phyloP scores from a whole-genome alignment of 2,113 vertebrate species.

The Elephas maximus region DNA sequence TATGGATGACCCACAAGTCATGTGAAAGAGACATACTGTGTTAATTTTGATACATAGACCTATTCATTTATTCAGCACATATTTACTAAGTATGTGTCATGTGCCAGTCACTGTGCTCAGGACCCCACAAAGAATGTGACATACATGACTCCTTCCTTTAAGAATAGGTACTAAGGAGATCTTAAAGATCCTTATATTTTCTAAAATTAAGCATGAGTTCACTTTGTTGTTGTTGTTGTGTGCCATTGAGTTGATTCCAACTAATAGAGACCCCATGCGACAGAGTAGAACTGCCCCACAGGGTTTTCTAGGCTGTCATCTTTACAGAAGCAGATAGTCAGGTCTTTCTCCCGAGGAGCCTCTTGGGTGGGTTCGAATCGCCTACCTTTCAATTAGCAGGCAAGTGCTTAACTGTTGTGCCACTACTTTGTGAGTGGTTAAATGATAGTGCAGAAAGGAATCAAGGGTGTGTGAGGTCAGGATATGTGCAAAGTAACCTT shows the following conservation, averaged over 20 bases:
- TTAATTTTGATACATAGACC: background rate
- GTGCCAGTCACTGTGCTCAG: background rate
- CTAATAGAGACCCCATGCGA: background rate
- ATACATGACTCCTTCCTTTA: background rate
- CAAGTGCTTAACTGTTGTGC: background rate
- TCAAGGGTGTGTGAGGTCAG: background rate
- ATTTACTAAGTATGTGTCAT: background rate
- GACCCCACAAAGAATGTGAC: fast-evolving
- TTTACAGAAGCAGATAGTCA: background rate
- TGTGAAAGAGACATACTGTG: background rate
- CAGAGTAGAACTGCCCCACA: background rate
- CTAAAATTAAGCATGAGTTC: background rate
- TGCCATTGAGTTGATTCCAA: background rate
- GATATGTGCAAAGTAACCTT: background rate
- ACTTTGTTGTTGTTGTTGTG: background rate
- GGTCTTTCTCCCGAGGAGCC: background rate
- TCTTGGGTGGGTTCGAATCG: background rate
- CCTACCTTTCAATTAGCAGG: background rate
- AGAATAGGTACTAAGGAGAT: background rate
- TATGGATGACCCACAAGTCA: background rate
- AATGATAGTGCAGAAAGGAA: background rate
- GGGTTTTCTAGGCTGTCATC: background rate
- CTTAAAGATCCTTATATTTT: background rate
- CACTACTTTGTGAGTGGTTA: background rate
- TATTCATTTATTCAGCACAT: background rate